Evolutionary conservation across 2,888 invertebrate species (phyloP).

Genomic region (Caenorhabditis angaria): DNA sequence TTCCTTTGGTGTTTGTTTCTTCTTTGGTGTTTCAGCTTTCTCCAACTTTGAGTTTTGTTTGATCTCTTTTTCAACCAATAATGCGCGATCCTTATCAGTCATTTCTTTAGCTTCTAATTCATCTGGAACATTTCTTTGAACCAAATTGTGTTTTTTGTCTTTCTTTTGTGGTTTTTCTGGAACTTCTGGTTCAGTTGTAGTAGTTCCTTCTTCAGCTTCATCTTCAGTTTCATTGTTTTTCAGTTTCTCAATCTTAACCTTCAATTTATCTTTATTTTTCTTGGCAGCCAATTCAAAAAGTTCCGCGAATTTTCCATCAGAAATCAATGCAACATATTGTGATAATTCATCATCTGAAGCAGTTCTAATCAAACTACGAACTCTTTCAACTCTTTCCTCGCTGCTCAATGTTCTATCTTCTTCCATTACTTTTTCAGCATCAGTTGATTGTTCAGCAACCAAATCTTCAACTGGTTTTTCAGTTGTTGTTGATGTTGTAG

Average conservation of each 20-base stretch:
- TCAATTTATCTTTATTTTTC: slow-evolving; percentile 14
- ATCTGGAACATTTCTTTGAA: slow-evolving; percentile 1
- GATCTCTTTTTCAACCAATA: slow-evolving; percentile 16
- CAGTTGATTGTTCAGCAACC: slow-evolving; percentile 19
- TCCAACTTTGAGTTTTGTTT: slow-evolving; percentile 11
- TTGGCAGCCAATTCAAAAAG: slow-evolving; percentile 36
- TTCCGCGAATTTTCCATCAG: slow-evolving; percentile 49
- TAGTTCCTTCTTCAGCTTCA: neutral
- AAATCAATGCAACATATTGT: slow-evolving; percentile 46
- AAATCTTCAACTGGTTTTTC: slow-evolving; percentile 30
- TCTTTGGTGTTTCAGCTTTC: neutral
- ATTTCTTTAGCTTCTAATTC: slow-evolving; percentile 12
- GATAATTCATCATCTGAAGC: slow-evolving; percentile 48
- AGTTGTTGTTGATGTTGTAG: slow-evolving; percentile 11
- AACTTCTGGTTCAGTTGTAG: neutral
- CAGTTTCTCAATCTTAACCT: no score
- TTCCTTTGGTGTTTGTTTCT: neutral
- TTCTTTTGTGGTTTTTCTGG: neutral
- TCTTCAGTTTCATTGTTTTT: neutral
- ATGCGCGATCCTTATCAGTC: slow-evolving; percentile 3
- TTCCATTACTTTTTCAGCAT: slow-evolving; percentile 10
- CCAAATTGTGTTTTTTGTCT: neutral
- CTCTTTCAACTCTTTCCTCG: slow-evolving; percentile 37
- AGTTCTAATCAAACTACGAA: slow-evolving; percentile 45
- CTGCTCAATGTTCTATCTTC: slow-evolving; percentile 10